These are phyloP conservation scores for Sussaba pulchella DNA, from an alignment of 2,888 invertebrate species.

Conservation along the genomic window DNA sequence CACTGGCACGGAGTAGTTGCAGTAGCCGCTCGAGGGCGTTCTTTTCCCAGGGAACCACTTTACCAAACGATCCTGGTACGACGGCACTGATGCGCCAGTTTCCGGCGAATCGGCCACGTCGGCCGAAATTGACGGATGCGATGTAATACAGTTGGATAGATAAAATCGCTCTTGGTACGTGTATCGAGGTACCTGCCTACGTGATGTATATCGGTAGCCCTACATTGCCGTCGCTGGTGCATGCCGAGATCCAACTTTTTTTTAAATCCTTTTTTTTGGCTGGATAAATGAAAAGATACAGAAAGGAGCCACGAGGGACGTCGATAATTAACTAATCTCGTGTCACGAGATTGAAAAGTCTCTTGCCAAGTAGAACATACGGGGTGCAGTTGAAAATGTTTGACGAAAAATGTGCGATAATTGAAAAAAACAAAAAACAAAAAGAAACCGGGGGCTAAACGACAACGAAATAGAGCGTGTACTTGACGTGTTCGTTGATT, in stretches of 20 bases:
- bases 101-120: slow-evolving; percentile 57
- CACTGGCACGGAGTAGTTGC: slow-evolving; percentile 37
- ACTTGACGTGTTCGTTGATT: slow-evolving; percentile 26
- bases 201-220: slow-evolving; percentile 25
- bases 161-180: slow-evolving; percentile 49
- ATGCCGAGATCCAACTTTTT: neutral
- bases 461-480: neutral
- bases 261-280: neutral
- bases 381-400: neutral
- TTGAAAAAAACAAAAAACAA: slow-evolving; percentile 2
- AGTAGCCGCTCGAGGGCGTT: slow-evolving; percentile 53
- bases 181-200: slow-evolving; percentile 26
- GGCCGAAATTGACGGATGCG: slow-evolving; percentile 54
- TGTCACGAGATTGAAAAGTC: slow-evolving; percentile 18
- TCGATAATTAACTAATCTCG: slow-evolving; percentile 41
- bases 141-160: slow-evolving; percentile 52
- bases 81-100: slow-evolving; percentile 52
- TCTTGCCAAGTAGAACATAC: neutral
- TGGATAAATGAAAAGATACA: slow-evolving; percentile 28
- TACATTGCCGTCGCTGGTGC: slow-evolving; percentile 22
- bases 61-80: slow-evolving; percentile 54
- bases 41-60: slow-evolving; percentile 65
- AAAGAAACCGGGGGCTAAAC: neutral
- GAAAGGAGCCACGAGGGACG: slow-evolving; percentile 1
- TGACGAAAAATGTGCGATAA: neutral